Evolutionary conservation across 2,113 vertebrate species (phyloP).

Genomic region (Sinocyclocheilus anshuiensis): DNA sequence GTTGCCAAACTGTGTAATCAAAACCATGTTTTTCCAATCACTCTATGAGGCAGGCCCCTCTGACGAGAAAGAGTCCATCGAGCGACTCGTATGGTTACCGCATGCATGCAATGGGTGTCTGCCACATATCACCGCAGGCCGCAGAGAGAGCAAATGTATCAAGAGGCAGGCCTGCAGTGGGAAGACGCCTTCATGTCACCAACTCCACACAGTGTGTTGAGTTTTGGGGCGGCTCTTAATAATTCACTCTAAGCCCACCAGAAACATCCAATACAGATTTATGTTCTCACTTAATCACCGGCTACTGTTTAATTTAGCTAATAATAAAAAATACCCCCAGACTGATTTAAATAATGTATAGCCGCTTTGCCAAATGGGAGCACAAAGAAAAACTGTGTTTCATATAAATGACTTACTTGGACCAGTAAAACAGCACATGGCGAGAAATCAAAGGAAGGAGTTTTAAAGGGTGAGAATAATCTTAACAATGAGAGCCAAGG

Average conservation of each 20-base stretch:
- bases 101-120: slow-evolving; percentile 57
- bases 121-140: slow-evolving; percentile 55
- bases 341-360: slow-evolving; percentile 43
- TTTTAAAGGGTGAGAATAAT: slow-evolving; percentile 30
- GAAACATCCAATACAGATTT: slow-evolving; percentile 34
- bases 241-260: slow-evolving; percentile 29
- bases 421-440: slow-evolving; percentile 37
- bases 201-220: slow-evolving; percentile 41
- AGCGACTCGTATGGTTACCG: slow-evolving; percentile 48
- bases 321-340: slow-evolving; percentile 49
- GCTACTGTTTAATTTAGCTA: slow-evolving; percentile 47
- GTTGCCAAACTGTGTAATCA: slow-evolving; percentile 62
- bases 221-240: slow-evolving; percentile 30
- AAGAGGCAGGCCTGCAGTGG: slow-evolving; percentile 32
- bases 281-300: slow-evolving; percentile 33
- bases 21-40: slow-evolving; percentile 69
- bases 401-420: slow-evolving; percentile 33
- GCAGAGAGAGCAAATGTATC: slow-evolving; percentile 24
- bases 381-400: slow-evolving; percentile 40
- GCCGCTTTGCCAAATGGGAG: slow-evolving; percentile 37
- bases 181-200: slow-evolving; percentile 45
- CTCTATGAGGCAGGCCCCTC: slow-evolving; percentile 47
- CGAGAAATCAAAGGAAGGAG: slow-evolving; percentile 35
- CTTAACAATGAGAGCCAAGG: slow-evolving; percentile 26
- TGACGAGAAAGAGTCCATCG: slow-evolving; percentile 56